A percentile compares a stretch with the other conserved stretches of the same genome.
Conservation (phyloP, 2,113 vertebrate genomes). For the Leuciscus idus region DNA sequence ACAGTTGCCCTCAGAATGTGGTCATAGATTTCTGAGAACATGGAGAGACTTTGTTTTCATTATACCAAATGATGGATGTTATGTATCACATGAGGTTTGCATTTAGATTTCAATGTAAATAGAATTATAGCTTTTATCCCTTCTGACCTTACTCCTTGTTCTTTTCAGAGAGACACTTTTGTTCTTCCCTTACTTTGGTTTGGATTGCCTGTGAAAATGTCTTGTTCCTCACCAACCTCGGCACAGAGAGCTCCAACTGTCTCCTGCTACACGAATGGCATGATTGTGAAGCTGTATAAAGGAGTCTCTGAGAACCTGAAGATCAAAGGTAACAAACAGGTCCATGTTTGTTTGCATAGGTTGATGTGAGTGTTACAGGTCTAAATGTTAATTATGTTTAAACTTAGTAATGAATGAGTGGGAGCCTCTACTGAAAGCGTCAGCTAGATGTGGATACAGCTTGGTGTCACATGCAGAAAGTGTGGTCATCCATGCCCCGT, state of each 20-base stretch:
- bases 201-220: conserved; percentile 70
- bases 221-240: conserved; percentile 62
- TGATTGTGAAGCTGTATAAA: conserved; percentile 68
- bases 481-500: conserved; percentile 65
- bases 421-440: conserved; percentile 63
- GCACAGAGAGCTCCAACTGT: conserved; percentile 63
- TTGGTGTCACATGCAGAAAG: conserved; percentile 65
- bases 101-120: neutral
- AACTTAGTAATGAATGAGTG: conserved; percentile 67
- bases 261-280: conserved; percentile 68
- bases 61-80: conserved; percentile 74
- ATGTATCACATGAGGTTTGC: conserved; percentile 67
- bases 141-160: neutral
- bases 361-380: neutral
- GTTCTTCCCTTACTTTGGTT: conserved; percentile 69
- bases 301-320: conserved; percentile 52
- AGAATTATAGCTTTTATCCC: neutral
- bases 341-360: neutral
- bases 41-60: conserved; percentile 59
- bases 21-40: conserved; percentile 65
- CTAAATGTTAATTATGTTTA: neutral
- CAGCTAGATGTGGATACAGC: conserved; percentile 68
- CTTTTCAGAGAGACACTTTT: conserved; percentile 64
- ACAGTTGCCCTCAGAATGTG: conserved; percentile 71
- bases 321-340: conserved; percentile 66